These are phyloP conservation scores for Sturmia bella DNA, from an alignment of 2,888 invertebrate species.

Conservation along the genomic window DNA sequence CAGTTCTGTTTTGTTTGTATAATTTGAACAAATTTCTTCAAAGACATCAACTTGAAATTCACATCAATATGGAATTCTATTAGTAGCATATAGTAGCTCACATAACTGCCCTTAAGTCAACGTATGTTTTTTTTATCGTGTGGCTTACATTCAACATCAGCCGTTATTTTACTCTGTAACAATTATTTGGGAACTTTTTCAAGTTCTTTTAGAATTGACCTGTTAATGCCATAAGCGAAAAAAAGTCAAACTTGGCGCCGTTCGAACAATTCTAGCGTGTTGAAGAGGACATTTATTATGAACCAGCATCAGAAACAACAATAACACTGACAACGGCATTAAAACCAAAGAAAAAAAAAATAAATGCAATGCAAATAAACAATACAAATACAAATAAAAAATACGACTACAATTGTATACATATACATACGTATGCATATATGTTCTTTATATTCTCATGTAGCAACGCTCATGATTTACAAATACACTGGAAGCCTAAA, in stretches of 20 bases:
- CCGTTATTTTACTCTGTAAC: too few species aligned
- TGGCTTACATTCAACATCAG: too few species aligned
- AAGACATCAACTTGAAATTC: too few species aligned
- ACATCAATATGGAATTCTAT: too few species aligned
- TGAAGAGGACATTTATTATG: slow-evolving; percentile 30
- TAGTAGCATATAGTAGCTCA: too few species aligned
- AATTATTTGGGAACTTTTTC: background rate
- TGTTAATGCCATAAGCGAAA: background rate
- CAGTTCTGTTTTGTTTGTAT: too few species aligned
- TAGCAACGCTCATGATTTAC: background rate
- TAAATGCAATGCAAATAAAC: slow-evolving; percentile 4
- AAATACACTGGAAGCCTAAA: too few species aligned
- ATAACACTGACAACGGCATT: slow-evolving; percentile 10
- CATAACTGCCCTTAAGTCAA: too few species aligned
- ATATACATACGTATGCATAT: too few species aligned
- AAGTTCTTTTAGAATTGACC: background rate
- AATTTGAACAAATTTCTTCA: too few species aligned
- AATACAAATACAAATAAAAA: slow-evolving; percentile 28
- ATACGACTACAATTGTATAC: background rate
- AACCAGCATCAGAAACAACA: slow-evolving; percentile 31
- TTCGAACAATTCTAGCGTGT: slow-evolving; percentile 22
- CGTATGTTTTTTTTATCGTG: too few species aligned
- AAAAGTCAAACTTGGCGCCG: slow-evolving; percentile 42
- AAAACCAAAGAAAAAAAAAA: slow-evolving; percentile 3
- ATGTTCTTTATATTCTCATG: too few species aligned